Percentiles rank a stretch among this genome's conserved stretches.
These are phyloP conservation scores for Eurystomus glaucurus DNA, from an alignment of 2,797 vertebrate genomes.

Conservation along the genomic window DNA sequence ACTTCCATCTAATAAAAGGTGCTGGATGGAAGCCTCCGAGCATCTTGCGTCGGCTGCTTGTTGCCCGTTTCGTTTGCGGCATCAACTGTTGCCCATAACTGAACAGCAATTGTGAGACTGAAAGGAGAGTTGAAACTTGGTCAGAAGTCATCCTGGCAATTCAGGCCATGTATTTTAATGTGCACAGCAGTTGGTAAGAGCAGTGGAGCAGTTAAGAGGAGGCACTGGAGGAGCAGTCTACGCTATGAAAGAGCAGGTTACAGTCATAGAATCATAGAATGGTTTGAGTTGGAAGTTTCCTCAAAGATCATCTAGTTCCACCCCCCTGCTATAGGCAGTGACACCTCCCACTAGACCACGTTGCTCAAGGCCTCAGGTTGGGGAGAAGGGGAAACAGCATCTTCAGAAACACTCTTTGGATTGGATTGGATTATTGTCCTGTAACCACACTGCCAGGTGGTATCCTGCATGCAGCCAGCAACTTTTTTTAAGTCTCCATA, in stretches of 20 bases:
- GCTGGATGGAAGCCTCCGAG: neutral
- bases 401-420: neutral
- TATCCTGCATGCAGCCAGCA: neutral
- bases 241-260: neutral
- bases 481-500: neutral
- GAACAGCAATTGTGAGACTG: rapidly evolving
- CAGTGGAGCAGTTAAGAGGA: neutral
- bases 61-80: too few relatives aligned
- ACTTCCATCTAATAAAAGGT: neutral
- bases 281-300: too few relatives aligned
- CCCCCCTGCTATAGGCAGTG: too few relatives aligned
- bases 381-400: rapidly evolving
- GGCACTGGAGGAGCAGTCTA: neutral
- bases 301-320: too few relatives aligned
- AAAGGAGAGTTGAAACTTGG: neutral
- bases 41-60: rapidly evolving
- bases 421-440: neutral
- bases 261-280: too few relatives aligned
- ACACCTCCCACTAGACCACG: too few relatives aligned
- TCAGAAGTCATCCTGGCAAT: neutral
- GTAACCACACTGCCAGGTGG: neutral
- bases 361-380: too few relatives aligned
- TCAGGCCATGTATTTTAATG: neutral
- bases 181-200: neutral
- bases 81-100: rapidly evolving